Base-by-base conservation (phyloP, 2,113 vertebrate species). In the Podocnemis expansa region DNA sequence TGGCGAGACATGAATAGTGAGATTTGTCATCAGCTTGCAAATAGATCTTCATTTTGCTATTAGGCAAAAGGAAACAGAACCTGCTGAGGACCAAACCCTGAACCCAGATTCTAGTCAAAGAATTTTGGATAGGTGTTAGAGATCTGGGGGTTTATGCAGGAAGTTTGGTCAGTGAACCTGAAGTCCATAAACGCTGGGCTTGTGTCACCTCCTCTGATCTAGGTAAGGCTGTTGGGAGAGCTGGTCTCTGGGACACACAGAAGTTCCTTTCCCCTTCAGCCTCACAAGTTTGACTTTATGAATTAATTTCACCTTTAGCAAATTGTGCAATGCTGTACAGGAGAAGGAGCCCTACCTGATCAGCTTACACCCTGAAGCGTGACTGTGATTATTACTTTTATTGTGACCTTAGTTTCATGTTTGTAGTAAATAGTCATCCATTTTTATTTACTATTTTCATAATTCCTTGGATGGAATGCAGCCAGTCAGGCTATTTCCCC, bases 341-440 rank as follows among this genome's bases (percentile, higher is more conserved):
- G 34, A 51, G 43, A 67, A 81, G 60, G 63, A 56, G 22, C 85
- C 1, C 5, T 2, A 17, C 6, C 8, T 4, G 24, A 55, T 43
- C 1, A 12, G 84, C 17, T 81, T 75, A 75, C 45, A 29, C 5
- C 52, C 84, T 51, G 31, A 10, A 41, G 63, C 0, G 0, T 10
- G 24, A 14, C 41, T 5, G 1, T 0, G 10, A 78, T 75, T 55
- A 34, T 51, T 87, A 31, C 6, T 11, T 87, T 56, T 12, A 16
- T 56, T 2, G 2, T 11, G 8, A n/a, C 76, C 2, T 22, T 6
- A 76, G 27, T 2, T n/a, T 12, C 31, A 21, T 25, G 25, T 12
- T 86, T 60, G 54, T 0, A 12, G 22, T 22, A 87, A 47, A 55
- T 0, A 12, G 56, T 41, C 0, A 0, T 14, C n/a, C 31, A 63